Conservation (phyloP, 2,888 invertebrate genomes). For the Brenthis ino region DNA sequence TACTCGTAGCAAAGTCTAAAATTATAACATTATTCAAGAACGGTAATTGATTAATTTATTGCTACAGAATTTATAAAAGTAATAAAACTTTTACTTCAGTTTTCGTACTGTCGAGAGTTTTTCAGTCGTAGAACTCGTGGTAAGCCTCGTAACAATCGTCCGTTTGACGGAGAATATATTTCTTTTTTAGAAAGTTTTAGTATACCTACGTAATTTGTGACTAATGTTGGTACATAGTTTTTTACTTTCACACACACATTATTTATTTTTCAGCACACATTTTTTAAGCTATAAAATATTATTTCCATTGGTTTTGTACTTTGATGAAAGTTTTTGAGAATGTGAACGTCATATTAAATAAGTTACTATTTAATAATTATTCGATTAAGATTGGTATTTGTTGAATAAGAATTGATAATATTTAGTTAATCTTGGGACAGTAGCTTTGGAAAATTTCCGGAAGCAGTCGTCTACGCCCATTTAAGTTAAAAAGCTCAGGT, state of each 20-base stretch:
- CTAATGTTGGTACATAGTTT: constrained; percentile 25
- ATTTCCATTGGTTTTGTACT: too few species aligned
- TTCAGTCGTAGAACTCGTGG: constrained; percentile 19
- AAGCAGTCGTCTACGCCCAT: too few species aligned
- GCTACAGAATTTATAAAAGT: neutral
- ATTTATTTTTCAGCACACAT: neutral
- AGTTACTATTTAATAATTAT: too few species aligned
- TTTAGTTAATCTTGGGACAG: too few species aligned
- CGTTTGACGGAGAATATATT: constrained; percentile 27
- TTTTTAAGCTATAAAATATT: too few species aligned
- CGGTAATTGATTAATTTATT: too few species aligned
- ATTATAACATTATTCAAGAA: too few species aligned
- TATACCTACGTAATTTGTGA: constrained; percentile 26
- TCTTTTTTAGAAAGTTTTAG: constrained; percentile 23
- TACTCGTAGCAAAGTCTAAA: neutral
- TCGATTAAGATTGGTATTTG: too few species aligned
- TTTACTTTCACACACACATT: constrained; percentile 7
- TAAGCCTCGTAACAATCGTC: constrained; percentile 27
- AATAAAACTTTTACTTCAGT: constrained; percentile 12
- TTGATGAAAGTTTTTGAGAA: too few species aligned
- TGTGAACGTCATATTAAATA: too few species aligned
- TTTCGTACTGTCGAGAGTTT: constrained; percentile 7
- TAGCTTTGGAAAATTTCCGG: too few species aligned
- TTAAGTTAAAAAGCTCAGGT: constrained; percentile 1
- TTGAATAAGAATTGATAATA: too few species aligned